These are phyloP conservation scores for Ciona savignyi DNA, from an alignment of 23 tunicate genomes.

Conservation along the genomic window DNA sequence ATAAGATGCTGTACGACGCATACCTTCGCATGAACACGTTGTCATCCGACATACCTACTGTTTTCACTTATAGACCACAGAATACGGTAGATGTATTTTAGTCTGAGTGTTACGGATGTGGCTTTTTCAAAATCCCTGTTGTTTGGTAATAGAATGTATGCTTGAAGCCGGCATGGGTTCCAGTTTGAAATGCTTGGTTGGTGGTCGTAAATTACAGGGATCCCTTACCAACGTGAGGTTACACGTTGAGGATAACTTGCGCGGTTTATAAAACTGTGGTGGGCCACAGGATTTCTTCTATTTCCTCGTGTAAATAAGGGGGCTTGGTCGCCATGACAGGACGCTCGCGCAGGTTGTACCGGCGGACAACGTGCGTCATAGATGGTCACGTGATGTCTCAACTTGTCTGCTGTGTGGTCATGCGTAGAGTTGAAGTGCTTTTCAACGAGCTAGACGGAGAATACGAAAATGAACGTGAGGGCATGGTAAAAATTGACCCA, in stretches of 20 bases:
- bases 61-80: too few relatives aligned
- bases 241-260: too few relatives aligned
- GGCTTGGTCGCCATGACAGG: background rate
- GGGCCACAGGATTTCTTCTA: background rate
- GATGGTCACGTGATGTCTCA: conserved; percentile 1
- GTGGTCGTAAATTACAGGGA: background rate
- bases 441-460: conserved; percentile 1
- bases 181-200: background rate
- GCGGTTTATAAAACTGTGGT: background rate
- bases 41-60: too few relatives aligned
- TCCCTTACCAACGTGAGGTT: too few relatives aligned
- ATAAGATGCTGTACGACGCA: too few relatives aligned
- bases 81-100: too few relatives aligned
- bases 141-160: background rate
- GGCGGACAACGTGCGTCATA: conserved; percentile 1
- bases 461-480: background rate
- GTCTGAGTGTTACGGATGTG: conserved; percentile 1
- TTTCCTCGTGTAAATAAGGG: background rate
- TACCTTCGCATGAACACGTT: too few relatives aligned
- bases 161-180: background rate
- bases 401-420: background rate
- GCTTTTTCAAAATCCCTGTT: background rate
- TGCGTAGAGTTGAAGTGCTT: background rate
- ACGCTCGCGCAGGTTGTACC: background rate
- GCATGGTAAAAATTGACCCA: background rate